These are phyloP conservation scores for Urocitellus parryii DNA, from an alignment of 2,113 vertebrate species.

Conservation along the genomic window DNA sequence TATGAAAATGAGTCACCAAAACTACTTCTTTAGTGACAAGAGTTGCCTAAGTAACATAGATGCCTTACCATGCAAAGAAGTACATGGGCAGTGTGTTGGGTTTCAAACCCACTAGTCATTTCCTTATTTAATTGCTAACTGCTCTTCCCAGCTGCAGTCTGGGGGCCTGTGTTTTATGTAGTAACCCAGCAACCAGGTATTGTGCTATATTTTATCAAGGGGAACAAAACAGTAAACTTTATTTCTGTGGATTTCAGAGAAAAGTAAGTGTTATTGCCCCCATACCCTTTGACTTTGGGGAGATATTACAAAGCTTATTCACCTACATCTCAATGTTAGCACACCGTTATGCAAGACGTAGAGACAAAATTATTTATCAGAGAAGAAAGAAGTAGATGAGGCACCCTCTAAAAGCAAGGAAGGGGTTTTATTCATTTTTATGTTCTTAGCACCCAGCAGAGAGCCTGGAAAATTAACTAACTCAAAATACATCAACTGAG, in stretches of 20 bases:
- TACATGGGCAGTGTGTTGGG: conserved; percentile 6
- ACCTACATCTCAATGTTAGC: not conserved
- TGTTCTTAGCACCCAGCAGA: not conserved
- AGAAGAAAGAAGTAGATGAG: not conserved
- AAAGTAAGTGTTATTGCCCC: conserved; percentile 26
- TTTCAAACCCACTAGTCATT: conserved; percentile 80
- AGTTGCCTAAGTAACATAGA: conserved; percentile 73
- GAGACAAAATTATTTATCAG: not conserved
- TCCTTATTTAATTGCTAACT: conserved; percentile 83
- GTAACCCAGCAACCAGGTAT: conserved; percentile 75
- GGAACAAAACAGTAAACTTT: conserved; percentile 44
- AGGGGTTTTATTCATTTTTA: not conserved
- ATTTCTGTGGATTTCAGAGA: conserved; percentile 56
- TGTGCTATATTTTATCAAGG: conserved; percentile 65
- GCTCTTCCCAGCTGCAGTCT: conserved; percentile 65
- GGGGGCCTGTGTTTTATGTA: conserved; percentile 67
- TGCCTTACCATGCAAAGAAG: conserved; percentile 58
- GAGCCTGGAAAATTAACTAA: not conserved
- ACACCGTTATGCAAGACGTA: not conserved
- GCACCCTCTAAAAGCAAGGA: not conserved
- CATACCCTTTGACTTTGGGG: not conserved
- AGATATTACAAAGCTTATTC: not conserved
- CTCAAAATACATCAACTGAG: not conserved
- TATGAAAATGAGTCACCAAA: conserved; percentile 81
- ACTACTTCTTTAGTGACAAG: conserved; percentile 84